Evolutionary conservation across 1,140 invertebrate genomes (phyloP).

Genomic region (Chionoecetes opilio): DNA sequence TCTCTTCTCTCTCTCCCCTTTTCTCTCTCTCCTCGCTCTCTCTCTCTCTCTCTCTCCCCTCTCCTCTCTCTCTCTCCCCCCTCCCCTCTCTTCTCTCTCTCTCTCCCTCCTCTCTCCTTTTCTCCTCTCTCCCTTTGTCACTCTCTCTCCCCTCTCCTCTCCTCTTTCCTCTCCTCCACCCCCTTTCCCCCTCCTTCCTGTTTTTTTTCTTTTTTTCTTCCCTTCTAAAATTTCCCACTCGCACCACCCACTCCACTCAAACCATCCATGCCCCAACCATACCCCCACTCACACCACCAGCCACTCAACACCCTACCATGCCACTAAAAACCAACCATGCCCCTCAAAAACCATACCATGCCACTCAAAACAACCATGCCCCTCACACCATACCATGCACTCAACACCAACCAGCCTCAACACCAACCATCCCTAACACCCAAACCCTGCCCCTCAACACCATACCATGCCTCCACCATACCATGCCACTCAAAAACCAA

Average conservation of each 20-base stretch:
- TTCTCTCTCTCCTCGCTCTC: not conserved
- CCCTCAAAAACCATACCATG: too few species aligned
- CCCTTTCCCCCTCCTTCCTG: not conserved
- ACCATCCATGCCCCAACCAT: too few species aligned
- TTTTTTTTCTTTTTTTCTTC: not conserved
- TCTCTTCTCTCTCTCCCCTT: not conserved
- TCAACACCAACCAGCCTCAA: too few species aligned
- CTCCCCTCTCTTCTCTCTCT: not conserved
- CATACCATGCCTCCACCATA: too few species aligned
- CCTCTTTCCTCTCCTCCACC: not conserved
- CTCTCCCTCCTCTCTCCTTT: not conserved
- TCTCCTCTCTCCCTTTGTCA: not conserved
- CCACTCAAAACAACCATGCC: too few species aligned
- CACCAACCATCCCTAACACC: too few species aligned
- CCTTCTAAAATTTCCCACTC: not conserved
- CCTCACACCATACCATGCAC: too few species aligned
- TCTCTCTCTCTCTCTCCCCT: not conserved
- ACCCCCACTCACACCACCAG: not conserved
- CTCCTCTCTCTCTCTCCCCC: conserved; percentile 4
- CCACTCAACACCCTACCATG: not conserved
- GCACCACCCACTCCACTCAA: too few species aligned
- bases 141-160: not conserved
- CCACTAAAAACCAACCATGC: too few species aligned
- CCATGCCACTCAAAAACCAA: too few species aligned
- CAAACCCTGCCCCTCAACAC: too few species aligned